Evolutionary conservation across 2,797 vertebrate genomes (phyloP).

Genomic region (Myotis pilosus): DNA sequence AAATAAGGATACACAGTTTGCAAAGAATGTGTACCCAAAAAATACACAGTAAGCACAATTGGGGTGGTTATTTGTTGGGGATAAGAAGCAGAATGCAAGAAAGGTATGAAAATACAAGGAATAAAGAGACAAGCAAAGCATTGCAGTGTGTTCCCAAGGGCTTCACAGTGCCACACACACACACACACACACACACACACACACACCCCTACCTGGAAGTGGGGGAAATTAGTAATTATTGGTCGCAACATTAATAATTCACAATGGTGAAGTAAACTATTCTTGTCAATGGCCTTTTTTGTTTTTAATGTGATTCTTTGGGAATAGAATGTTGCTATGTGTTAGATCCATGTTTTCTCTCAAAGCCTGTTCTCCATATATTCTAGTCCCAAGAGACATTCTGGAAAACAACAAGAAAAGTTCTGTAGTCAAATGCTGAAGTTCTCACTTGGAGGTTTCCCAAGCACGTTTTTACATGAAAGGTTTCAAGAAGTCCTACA

Average conservation of each 20-base stretch:
- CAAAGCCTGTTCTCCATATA: slow-evolving; percentile 4
- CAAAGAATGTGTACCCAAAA: not conserved
- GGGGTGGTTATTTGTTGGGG: not conserved
- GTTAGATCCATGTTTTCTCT: slow-evolving; percentile 14
- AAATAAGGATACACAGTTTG: not conserved
- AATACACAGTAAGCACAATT: not conserved
- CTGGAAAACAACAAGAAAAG: not conserved
- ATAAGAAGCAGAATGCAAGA: not conserved
- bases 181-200: not conserved
- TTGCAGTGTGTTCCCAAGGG: not conserved
- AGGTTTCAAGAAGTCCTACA: not conserved
- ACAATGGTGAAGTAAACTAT: not conserved
- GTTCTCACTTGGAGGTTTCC: not conserved
- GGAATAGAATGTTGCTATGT: not conserved
- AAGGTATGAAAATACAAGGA: not conserved
- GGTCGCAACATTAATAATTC: not conserved
- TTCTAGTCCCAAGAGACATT: slow-evolving; percentile 31
- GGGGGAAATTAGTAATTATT: not conserved
- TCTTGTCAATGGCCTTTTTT: not conserved
- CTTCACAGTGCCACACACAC: not conserved
- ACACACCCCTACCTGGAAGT: not conserved
- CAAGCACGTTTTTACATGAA: not conserved
- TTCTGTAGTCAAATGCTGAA: not conserved
- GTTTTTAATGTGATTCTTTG: not conserved
- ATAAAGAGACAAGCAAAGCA: not conserved